Percentiles rank a stretch among this genome's conserved stretches.
phyloP scores from a whole-genome alignment of 2,113 vertebrate genomes.

The Gymnocephalus cernua region DNA sequence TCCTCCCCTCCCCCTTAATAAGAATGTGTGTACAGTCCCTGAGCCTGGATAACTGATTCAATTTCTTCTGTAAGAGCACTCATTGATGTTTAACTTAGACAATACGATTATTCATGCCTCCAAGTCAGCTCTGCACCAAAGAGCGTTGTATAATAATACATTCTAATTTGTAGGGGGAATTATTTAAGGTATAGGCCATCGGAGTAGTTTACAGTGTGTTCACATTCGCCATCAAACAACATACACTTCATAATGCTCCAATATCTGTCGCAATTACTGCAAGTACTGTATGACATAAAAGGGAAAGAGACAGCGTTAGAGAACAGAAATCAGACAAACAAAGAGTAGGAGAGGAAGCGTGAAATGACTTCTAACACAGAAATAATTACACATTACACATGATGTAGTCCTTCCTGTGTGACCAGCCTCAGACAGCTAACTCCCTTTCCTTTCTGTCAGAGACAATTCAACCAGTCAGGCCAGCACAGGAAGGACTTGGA shows the following conservation, averaged over 20 bases:
- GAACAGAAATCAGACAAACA: conserved; percentile 1
- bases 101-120: conserved; percentile 14
- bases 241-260: neutral
- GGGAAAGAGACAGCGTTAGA: neutral
- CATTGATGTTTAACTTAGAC: neutral
- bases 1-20: neutral
- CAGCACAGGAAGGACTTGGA: conserved; percentile 6
- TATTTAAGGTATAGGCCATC: neutral
- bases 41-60: neutral
- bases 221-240: neutral
- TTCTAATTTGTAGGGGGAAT: neutral
- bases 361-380: conserved; percentile 3
- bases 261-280: neutral
- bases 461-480: neutral
- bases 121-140: conserved; percentile 10
- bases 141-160: neutral
- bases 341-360: conserved; percentile 9
- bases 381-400: neutral
- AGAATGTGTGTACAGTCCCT: neutral
- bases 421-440: neutral
- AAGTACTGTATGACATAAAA: neutral
- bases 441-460: neutral
- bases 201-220: neutral
- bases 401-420: neutral
- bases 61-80: neutral